Evolutionary conservation across 2,888 invertebrate species (phyloP), one percentile per base, ranked within the genome.

Genomic region (Panzeria rudis): DNA sequence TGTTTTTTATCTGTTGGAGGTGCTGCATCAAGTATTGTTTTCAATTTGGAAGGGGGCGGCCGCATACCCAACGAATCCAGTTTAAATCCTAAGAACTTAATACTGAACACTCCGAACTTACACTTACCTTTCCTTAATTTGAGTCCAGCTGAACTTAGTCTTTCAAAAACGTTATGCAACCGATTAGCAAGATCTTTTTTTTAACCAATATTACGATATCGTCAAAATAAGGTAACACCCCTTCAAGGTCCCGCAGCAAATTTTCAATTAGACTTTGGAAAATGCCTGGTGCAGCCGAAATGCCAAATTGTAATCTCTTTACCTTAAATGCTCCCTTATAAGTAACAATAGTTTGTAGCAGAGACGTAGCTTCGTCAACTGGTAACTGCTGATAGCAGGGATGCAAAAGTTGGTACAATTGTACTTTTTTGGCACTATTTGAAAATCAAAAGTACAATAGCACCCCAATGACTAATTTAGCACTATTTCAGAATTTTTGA

Each of bases 291-390:
- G 81, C 83, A 0, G 79, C 72, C 73, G 86, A 84, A 29, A 88
- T 83, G 5, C 89, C 87, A 75, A 89, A 89, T 52, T 88, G 89
- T 8, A 89, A 66, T 4, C 88, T 80, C 7, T 78, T 87, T 29
- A 88, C 87, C 20, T 69, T 72, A 66, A 89, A 92, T 6, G 89
- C 23, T 3, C 52, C 20, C 23, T 20, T 52, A 52, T 52, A 23
- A 2, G 52, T 52, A 23, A 20, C 20, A 8, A 52, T 25, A 20
- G 52, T 23, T 23, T 52, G 20, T 9, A 52, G 13, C 11, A 23
- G 32, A 32, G n/a, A n/a, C n/a, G n/a, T n/a, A n/a, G n/a, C n/a
- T n/a, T n/a, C n/a, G n/a, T n/a, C n/a, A n/a, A n/a, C n/a, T n/a
- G n/a, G n/a, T n/a, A n/a, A n/a, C n/a, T n/a, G n/a, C n/a, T n/a